Base-by-base conservation (phyloP, 2,113 vertebrate species). In the Clarias gariepinus region DNA sequence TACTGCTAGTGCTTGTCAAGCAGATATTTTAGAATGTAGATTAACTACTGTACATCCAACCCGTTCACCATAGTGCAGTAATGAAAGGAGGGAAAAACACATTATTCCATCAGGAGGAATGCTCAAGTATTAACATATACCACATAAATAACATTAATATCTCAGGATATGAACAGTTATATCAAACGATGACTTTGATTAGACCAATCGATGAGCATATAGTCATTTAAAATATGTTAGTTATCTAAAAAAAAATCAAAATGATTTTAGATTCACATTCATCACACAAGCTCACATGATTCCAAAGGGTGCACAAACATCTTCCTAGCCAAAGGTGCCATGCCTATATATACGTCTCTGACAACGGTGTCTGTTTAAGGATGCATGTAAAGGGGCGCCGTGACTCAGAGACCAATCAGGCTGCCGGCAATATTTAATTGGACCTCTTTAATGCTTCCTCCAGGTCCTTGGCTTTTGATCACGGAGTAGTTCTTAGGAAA, bases 381-480 rank as follows among this genome's bases (percentile, higher is more conserved):
- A 91, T 92, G 88, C 85, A 21, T 71, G 58, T 90, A 90, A 86
- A 68, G 60, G 13, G 77, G 81, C 87, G 91, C 85, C 84, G 88
- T 89, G 90, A 77, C 88, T 94, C 93, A 91, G 88, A 86, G 89
- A 83, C 90, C 87, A 86, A 89, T 91, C 87, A 91, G 92, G 93
- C 94, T 94, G 90, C 93, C 90, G 93, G 93, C 92, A 89, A 89
- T 90, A 89, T 94, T 95, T 95, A 95, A 95, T 95, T 94, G 94
- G 94, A 93, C 88, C 92, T 92, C 91, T 90, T 89, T 93, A 53
- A 91, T 84, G 84, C 92, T 92, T 95, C 92, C 93, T 93, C 91
- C 93, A 93, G 92, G 93, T 95, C 89, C 76, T 91, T 89, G 83
- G 87, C 91, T 93, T 95, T 95, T 94, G 93, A 95, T 95, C 92